Conservation (phyloP, 2,797 vertebrate species). For the Alectoris magna region DNA sequence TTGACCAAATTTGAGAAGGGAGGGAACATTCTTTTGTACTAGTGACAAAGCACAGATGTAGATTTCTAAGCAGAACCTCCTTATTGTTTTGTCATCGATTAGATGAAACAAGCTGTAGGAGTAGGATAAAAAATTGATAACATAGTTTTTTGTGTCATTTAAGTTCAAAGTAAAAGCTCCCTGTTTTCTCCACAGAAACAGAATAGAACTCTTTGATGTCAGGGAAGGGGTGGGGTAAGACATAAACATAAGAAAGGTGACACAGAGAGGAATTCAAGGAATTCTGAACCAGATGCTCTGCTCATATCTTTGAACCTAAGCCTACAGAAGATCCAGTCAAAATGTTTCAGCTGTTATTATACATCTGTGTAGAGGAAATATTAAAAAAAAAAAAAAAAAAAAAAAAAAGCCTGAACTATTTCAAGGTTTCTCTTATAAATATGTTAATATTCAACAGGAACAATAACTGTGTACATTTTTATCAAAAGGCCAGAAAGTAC, state of each 20-base stretch:
- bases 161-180: background rate
- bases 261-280: background rate
- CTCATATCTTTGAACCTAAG: background rate
- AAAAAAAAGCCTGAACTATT: background rate
- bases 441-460: background rate
- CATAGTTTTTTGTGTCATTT: accelerated
- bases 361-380: background rate
- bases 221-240: background rate
- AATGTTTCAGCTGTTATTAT: background rate
- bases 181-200: background rate
- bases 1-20: conserved; percentile 23
- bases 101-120: background rate
- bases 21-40: conserved; percentile 4
- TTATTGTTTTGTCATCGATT: background rate
- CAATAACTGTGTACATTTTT: background rate
- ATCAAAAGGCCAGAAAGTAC: background rate
- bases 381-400: background rate
- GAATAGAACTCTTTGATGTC: background rate
- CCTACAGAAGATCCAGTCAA: background rate
- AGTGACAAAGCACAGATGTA: background rate
- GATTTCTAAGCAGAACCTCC: background rate
- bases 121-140: background rate
- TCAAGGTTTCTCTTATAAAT: background rate
- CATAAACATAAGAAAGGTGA: background rate
- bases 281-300: background rate